A percentile compares a stretch with the other conserved stretches of the same genome.
phyloP scores from a whole-genome alignment of 2,113 vertebrate genomes.

The Pseudois nayaur region DNA sequence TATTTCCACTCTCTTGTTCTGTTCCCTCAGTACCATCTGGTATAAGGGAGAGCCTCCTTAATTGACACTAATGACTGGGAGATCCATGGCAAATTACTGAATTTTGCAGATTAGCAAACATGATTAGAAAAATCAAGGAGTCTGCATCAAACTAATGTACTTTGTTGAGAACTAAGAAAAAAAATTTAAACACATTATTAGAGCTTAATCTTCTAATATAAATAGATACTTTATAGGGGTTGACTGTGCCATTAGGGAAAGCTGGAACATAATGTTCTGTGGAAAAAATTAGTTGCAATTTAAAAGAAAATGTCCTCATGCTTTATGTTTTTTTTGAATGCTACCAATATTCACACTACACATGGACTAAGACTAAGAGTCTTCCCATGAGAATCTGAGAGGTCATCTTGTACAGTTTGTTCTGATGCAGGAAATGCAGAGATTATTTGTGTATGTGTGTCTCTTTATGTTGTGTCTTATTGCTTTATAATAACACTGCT shows the following conservation, averaged over 20 bases:
- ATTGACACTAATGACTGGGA: conserved; percentile 66
- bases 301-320: not conserved
- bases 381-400: not conserved
- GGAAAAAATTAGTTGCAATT: not conserved
- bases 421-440: not conserved
- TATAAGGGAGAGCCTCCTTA: conserved; percentile 36
- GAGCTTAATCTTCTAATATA: conserved; percentile 56
- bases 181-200: conserved; percentile 24
- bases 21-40: conserved; percentile 57
- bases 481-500: conserved; percentile 63
- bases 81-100: conserved; percentile 55
- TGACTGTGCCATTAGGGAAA: not conserved
- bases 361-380: not conserved
- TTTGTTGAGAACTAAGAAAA: conserved; percentile 50
- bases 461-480: conserved; percentile 55
- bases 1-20: conserved; percentile 24
- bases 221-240: conserved; percentile 36
- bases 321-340: not conserved
- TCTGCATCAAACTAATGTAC: conserved; percentile 43
- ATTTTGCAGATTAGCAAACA: conserved; percentile 65
- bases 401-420: conserved; percentile 20
- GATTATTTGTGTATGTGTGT: conserved; percentile 25
- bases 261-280: conserved; percentile 18
- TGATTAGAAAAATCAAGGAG: conserved; percentile 57
- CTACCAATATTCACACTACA: not conserved